These are phyloP conservation scores for Phaenicophaeus curvirostris DNA, from an alignment of 2,797 vertebrate genomes.

Conservation along the genomic window DNA sequence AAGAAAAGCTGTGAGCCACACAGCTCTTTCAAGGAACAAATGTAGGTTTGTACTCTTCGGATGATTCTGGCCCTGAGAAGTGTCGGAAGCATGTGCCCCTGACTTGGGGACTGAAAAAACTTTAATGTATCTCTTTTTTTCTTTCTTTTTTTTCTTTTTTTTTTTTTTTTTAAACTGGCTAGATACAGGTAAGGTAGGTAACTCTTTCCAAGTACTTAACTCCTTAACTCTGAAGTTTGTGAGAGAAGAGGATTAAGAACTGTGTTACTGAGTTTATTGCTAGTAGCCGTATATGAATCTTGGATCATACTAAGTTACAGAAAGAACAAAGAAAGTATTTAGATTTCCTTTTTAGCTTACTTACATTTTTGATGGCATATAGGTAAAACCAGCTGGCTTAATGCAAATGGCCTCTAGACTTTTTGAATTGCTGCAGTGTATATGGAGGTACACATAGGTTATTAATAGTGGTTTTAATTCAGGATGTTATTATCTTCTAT, in stretches of 20 bases:
- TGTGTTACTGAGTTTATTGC: neutral
- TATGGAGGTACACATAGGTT: neutral
- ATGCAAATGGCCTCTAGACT: neutral
- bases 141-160: neutral
- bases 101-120: neutral
- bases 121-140: neutral
- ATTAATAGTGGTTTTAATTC: neutral
- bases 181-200: neutral
- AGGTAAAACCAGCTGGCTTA: neutral
- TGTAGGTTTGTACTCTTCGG: neutral
- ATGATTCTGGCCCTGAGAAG: neutral
- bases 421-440: neutral
- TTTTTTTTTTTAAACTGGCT: neutral
- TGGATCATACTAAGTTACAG: neutral
- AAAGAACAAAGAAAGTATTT: neutral
- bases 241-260: neutral
- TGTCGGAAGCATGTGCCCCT: neutral
- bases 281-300: neutral
- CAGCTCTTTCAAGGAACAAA: neutral
- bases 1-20: neutral
- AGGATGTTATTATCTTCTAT: neutral
- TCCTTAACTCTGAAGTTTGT: neutral
- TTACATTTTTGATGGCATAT: neutral
- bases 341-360: neutral
- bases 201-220: neutral